Evolutionary conservation across 2,888 invertebrate species (phyloP).

Genomic region (Drosophila imparisetae): DNA sequence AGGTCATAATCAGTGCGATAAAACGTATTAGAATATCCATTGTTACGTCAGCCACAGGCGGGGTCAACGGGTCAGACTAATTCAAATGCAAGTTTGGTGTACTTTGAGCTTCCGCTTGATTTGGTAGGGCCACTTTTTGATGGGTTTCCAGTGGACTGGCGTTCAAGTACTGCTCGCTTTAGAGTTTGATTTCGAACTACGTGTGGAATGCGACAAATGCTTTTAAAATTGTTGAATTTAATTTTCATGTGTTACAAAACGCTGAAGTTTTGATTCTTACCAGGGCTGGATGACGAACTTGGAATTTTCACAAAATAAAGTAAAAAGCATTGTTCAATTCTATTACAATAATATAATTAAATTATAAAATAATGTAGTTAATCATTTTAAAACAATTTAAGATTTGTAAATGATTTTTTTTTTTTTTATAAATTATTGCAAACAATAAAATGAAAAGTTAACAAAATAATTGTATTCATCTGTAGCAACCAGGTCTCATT

Average conservation of each 20-base stretch:
- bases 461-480: not conserved
- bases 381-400: not conserved
- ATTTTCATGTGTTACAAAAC: conserved; percentile 47
- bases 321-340: not conserved
- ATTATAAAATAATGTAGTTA: not conserved
- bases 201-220: not conserved
- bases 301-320: not conserved
- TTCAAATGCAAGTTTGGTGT: conserved; percentile 44
- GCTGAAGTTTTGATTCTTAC: not conserved
- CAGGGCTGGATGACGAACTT: conserved; percentile 27
- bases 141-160: not conserved
- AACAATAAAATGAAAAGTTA: too few relatives aligned
- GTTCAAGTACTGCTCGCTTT: conserved; percentile 29
- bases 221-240: conserved; percentile 24
- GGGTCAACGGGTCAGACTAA: conserved; percentile 47
- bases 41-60: not conserved
- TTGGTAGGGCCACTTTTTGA: not conserved
- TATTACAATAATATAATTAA: not conserved
- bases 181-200: conserved; percentile 49
- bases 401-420: not conserved
- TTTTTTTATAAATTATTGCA: not conserved
- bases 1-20: conserved; percentile 58
- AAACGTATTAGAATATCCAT: conserved; percentile 74
- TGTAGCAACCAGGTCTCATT: not conserved
- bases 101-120: conserved; percentile 42